These are phyloP conservation scores for Pseudomugil gertrudae DNA, from an alignment of 2,797 vertebrate genomes.

Conservation along the genomic window DNA sequence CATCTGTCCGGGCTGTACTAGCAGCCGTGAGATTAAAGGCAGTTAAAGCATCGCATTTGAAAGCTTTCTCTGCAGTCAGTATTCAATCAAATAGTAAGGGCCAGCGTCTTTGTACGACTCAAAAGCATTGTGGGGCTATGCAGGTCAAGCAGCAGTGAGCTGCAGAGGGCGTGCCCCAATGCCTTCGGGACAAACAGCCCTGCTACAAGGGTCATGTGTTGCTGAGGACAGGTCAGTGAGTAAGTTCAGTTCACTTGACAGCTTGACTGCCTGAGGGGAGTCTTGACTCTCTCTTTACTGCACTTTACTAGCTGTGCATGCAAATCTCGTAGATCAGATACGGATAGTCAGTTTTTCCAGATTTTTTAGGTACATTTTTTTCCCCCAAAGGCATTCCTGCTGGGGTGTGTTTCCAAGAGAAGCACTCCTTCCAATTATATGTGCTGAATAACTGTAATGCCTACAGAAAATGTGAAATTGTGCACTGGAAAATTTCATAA, in stretches of 20 bases:
- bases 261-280: slow-evolving; percentile 66
- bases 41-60: slow-evolving; percentile 64
- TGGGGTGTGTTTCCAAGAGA: slow-evolving; percentile 13
- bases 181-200: slow-evolving; percentile 24
- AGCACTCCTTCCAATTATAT: slow-evolving; percentile 3
- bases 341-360: slow-evolving; percentile 14
- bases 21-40: slow-evolving; percentile 70
- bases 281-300: slow-evolving; percentile 24
- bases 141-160: slow-evolving; percentile 27
- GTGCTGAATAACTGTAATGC: background rate
- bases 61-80: slow-evolving; percentile 39
- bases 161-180: slow-evolving; percentile 25
- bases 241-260: slow-evolving; percentile 62
- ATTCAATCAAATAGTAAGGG: slow-evolving; percentile 44
- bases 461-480: background rate
- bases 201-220: slow-evolving; percentile 44
- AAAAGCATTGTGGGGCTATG: slow-evolving; percentile 8
- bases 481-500: background rate
- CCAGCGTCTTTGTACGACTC: slow-evolving; percentile 10
- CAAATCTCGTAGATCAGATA: slow-evolving; percentile 30
- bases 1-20: slow-evolving; percentile 78
- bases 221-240: slow-evolving; percentile 57
- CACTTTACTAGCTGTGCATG: slow-evolving; percentile 14
- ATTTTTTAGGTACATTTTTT: slow-evolving; percentile 11
- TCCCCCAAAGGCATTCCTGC: slow-evolving; percentile 19